Evolutionary conservation across 2,113 vertebrate genomes (phyloP).

Genomic region (Colius striatus): DNA sequence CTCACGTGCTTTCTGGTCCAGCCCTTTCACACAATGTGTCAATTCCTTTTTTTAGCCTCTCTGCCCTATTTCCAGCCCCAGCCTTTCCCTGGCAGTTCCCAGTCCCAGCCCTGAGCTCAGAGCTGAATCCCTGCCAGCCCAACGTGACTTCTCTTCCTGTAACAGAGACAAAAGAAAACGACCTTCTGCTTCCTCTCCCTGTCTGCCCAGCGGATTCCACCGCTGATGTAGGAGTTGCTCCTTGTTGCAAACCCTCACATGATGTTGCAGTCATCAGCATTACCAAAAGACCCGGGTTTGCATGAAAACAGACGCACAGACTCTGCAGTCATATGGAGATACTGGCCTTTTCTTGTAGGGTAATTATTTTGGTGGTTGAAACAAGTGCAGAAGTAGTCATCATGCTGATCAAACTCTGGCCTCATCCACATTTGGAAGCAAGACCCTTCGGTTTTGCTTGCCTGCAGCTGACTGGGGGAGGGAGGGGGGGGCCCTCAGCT

Average conservation of each 20-base stretch:
- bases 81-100: background rate
- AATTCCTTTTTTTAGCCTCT: constrained; percentile 3
- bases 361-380: background rate
- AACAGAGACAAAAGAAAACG: background rate
- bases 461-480: background rate
- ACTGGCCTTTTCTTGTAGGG: background rate
- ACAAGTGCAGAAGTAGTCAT: background rate
- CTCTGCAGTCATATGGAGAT: background rate
- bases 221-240: background rate
- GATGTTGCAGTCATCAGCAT: constrained; percentile 15
- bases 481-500: background rate
- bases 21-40: accelerated
- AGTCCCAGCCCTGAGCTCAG: constrained; percentile 5
- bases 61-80: background rate
- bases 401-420: background rate
- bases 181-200: background rate
- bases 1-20: background rate
- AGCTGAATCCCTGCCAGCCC: background rate
- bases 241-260: constrained; percentile 65
- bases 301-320: background rate
- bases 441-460: background rate
- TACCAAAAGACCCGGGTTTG: background rate
- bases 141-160: constrained; percentile 41
- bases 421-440: background rate
- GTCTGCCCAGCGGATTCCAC: background rate